These are phyloP conservation scores for Ericerus pela DNA, from an alignment of 1,140 invertebrate genomes.

Conservation along the genomic window DNA sequence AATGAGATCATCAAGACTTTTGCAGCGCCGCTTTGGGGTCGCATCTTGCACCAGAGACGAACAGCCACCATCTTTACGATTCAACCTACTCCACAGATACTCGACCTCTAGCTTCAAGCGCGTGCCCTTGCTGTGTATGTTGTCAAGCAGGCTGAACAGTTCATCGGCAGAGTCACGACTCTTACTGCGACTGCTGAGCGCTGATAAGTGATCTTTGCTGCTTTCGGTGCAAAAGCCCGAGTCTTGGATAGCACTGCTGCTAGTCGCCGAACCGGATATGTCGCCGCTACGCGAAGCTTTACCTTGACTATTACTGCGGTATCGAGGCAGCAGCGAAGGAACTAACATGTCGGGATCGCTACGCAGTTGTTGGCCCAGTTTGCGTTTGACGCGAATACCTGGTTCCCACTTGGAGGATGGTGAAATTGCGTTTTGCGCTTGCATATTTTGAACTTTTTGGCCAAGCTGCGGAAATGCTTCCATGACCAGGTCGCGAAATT, in stretches of 20 bases:
- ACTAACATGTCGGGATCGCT: conserved; percentile 30
- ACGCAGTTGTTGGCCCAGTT: conserved; percentile 37
- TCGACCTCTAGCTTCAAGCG: conserved; percentile 58
- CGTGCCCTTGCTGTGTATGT: conserved; percentile 63
- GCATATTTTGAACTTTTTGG: conserved; percentile 58
- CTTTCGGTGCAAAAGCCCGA: conserved; percentile 72
- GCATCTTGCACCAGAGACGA: neutral
- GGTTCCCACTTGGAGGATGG: conserved; percentile 48
- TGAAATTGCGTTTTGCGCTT: conserved; percentile 16
- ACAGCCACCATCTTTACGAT: neutral
- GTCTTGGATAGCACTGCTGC: conserved; percentile 54
- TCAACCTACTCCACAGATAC: conserved; percentile 16
- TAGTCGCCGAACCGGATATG: conserved; percentile 19
- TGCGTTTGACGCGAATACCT: conserved; percentile 56
- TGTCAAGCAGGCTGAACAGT: conserved; percentile 65
- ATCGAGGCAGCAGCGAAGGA: conserved; percentile 39
- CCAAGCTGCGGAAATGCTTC: conserved; percentile 77
- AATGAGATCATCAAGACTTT: conserved; percentile 14
- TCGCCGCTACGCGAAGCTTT: conserved; percentile 37
- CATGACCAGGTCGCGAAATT: conserved; percentile 79
- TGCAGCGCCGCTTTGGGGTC: neutral
- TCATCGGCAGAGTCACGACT: conserved; percentile 53
- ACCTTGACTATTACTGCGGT: conserved; percentile 47
- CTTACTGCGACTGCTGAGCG: conserved; percentile 20
- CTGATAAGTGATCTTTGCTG: conserved; percentile 39